A percentile compares a stretch with the other conserved stretches of the same genome.
Evolutionary conservation across 2,113 vertebrate species (phyloP).

Genomic region (Campylorhamphus procurvoides): DNA sequence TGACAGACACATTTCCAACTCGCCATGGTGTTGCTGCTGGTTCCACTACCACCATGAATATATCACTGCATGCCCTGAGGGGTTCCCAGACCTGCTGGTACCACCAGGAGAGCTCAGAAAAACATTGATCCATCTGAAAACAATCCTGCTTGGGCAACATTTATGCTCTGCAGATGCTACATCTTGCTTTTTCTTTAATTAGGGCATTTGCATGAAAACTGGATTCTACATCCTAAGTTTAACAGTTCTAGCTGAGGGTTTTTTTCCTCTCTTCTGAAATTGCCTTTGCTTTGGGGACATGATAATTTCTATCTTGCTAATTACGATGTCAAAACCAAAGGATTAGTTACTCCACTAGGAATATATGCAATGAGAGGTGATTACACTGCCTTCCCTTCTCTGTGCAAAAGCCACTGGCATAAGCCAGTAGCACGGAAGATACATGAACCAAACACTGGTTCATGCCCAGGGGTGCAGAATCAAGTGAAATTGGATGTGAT

Average conservation of each 20-base stretch:
- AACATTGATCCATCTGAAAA: neutral
- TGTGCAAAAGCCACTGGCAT: neutral
- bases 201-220: neutral
- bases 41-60: neutral
- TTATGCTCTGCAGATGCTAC: neutral
- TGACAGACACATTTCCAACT: neutral
- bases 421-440: neutral
- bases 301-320: neutral
- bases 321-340: neutral
- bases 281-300: neutral
- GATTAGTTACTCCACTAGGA: neutral
- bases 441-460: neutral
- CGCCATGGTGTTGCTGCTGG: neutral
- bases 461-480: fast-evolving
- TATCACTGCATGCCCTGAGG: neutral
- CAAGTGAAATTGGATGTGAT: neutral
- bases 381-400: neutral
- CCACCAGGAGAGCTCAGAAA: neutral
- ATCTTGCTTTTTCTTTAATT: neutral
- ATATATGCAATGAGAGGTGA: neutral
- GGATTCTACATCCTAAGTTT: neutral
- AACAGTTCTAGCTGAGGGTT: neutral
- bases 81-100: neutral
- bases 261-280: neutral
- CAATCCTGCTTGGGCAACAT: neutral